Conservation (phyloP, 2,888 invertebrate species). For the Biston betularia region DNA sequence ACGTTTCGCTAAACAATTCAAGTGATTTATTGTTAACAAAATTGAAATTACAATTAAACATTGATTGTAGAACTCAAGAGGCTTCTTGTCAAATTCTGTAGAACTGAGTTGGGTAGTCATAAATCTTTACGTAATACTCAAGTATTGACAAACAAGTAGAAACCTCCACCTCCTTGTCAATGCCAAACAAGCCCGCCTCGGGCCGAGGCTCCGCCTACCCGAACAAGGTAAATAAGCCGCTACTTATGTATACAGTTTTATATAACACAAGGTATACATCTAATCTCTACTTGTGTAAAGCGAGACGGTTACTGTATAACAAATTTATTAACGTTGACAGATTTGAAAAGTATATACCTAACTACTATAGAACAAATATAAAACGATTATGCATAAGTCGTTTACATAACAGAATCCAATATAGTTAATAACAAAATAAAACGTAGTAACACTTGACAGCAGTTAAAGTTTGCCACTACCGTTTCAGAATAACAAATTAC, state of each 20-base stretch:
- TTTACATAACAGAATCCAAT: neutral
- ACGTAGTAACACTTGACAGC: neutral
- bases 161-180: slow-evolving; percentile 81
- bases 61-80: slow-evolving; percentile 5
- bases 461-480: neutral
- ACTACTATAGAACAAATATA: too few species aligned
- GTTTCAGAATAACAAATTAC: slow-evolving; percentile 23
- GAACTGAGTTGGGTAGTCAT: slow-evolving; percentile 20
- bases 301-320: neutral
- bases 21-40: slow-evolving; percentile 33
- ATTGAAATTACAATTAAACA: slow-evolving; percentile 10
- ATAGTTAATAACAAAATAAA: neutral
- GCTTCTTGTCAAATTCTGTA: slow-evolving; percentile 5
- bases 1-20: slow-evolving; percentile 61
- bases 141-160: slow-evolving; percentile 74
- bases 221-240: slow-evolving; percentile 74
- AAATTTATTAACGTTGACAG: neutral
- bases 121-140: slow-evolving; percentile 44
- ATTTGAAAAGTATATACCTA: neutral
- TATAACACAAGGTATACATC: slow-evolving; percentile 65
- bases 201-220: slow-evolving; percentile 81
- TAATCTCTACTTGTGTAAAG: slow-evolving; percentile 53
- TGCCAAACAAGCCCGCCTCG: slow-evolving; percentile 84
- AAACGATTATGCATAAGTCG: neutral
- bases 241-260: slow-evolving; percentile 75